Conservation (phyloP, 2,113 vertebrate genomes). For the Cyprinodon brontotheroides region DNA sequence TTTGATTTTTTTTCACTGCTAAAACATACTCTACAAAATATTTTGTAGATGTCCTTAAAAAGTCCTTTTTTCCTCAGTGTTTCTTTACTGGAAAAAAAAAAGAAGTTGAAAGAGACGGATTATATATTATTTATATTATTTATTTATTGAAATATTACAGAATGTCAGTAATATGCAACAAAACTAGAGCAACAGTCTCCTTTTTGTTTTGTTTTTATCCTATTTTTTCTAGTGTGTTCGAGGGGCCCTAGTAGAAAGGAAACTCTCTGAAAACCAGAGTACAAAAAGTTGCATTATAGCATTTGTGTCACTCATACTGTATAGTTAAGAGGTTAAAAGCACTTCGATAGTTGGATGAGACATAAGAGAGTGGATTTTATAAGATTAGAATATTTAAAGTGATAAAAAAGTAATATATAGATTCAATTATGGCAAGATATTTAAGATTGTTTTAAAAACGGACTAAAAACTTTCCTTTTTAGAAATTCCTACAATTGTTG, state of each 20-base stretch:
- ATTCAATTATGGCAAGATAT: neutral
- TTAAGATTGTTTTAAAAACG: no score
- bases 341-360: neutral
- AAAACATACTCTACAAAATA: neutral
- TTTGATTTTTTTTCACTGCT: neutral
- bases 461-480: no score
- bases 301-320: neutral
- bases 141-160: no score
- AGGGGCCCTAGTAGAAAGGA: neutral
- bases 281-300: neutral
- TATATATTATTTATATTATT: no score
- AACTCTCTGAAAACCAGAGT: neutral
- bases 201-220: no score
- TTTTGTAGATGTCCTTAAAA: neutral
- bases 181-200: no score
- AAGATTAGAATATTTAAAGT: neutral
- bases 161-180: no score
- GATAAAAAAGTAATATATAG: neutral
- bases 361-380: neutral
- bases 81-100: no score
- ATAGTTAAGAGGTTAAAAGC: neutral
- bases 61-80: no score
- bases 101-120: no score
- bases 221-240: neutral
- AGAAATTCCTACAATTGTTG: no score